A percentile compares a stretch with the other conserved stretches of the same genome.
Evolutionary conservation across 2,888 invertebrate species (phyloP).

Genomic region (Diarsia dahlii): DNA sequence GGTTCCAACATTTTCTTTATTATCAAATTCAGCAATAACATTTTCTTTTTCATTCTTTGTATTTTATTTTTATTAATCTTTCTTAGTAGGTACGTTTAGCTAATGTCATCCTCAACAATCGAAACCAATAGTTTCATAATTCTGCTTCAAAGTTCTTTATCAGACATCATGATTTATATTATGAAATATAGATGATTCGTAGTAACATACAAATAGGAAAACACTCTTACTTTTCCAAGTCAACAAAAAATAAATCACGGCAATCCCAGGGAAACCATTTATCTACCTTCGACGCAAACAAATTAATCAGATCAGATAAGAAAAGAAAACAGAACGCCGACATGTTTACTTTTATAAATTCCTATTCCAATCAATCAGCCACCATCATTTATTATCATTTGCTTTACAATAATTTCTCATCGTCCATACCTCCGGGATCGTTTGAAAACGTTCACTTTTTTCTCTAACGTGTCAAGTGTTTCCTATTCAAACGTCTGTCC

Average conservation of each 20-base stretch:
- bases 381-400: slow-evolving; percentile 48
- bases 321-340: neutral
- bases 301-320: slow-evolving; percentile 10
- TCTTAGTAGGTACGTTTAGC: neutral
- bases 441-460: slow-evolving; percentile 57
- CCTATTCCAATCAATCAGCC: slow-evolving; percentile 38
- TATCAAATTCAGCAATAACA: too few relatives aligned
- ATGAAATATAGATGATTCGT: too few relatives aligned
- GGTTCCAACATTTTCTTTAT: neutral
- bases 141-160: too few relatives aligned
- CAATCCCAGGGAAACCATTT: neutral
- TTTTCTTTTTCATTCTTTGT: neutral
- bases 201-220: neutral
- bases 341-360: slow-evolving; percentile 34
- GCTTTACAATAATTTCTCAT: slow-evolving; percentile 50
- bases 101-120: too few relatives aligned
- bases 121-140: too few relatives aligned
- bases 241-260: neutral
- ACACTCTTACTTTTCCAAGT: neutral
- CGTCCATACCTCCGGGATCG: slow-evolving; percentile 55
- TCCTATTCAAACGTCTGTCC: slow-evolving; percentile 66
- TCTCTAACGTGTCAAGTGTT: slow-evolving; percentile 55
- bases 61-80: neutral
- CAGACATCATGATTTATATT: too few relatives aligned
- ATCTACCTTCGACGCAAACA: neutral